Percentiles rank a stretch among this genome's conserved stretches.
Evolutionary conservation across 2,113 vertebrate genomes (phyloP).

Genomic region (Empidonax alnorum): DNA sequence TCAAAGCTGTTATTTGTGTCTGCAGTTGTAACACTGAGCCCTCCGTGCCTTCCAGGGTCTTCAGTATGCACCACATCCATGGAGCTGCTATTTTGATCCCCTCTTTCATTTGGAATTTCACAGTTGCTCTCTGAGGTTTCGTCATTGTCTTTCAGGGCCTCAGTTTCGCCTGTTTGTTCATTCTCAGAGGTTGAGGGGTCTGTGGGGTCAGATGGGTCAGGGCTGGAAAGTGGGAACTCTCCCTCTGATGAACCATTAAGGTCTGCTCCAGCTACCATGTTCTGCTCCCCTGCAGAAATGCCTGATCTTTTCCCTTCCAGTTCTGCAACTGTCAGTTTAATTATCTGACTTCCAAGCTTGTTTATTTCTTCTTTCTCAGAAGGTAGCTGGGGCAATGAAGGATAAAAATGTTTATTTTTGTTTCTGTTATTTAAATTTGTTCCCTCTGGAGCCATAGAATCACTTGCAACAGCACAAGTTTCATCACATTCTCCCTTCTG

Average conservation of each 20-base stretch:
- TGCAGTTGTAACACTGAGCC: background rate
- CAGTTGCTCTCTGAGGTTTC: background rate
- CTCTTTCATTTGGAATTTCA: background rate
- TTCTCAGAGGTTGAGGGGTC: conserved; percentile 24
- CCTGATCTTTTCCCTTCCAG: conserved; percentile 63
- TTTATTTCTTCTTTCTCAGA: conserved; percentile 70
- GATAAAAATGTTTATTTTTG: conserved; percentile 67
- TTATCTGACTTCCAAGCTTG: conserved; percentile 66
- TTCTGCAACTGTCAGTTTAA: conserved; percentile 66
- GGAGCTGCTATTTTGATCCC: background rate
- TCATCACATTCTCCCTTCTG: conserved; percentile 74
- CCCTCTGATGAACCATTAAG: conserved; percentile 22
- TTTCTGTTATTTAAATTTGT: conserved; percentile 75
- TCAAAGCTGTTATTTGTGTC: background rate
- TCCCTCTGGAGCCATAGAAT: conserved; percentile 69
- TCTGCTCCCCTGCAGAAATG: background rate
- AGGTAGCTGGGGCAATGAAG: conserved; percentile 63
- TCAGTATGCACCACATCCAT: background rate
- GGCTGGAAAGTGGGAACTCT: conserved; percentile 41
- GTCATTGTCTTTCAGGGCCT: background rate
- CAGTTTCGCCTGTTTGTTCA: background rate
- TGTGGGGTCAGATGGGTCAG: conserved; percentile 23
- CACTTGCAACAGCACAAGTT: conserved; percentile 62
- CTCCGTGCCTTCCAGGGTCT: background rate
- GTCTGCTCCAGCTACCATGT: conserved; percentile 13